These are phyloP conservation scores for Lates calcarifer DNA, from an alignment of 2,113 vertebrate species.

Conservation along the genomic window DNA sequence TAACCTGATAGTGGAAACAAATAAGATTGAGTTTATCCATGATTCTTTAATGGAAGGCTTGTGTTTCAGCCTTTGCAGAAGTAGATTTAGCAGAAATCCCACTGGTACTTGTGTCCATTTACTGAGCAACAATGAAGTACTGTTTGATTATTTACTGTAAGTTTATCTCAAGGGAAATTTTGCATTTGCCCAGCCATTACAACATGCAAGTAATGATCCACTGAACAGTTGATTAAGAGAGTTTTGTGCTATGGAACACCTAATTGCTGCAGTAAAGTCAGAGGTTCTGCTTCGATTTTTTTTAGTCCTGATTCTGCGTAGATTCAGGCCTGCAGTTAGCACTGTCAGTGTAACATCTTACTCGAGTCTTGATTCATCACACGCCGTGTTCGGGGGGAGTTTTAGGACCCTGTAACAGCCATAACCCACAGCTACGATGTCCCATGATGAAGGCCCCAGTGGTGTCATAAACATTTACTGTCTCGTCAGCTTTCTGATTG, in stretches of 20 bases:
- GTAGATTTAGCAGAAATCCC: conserved; percentile 21
- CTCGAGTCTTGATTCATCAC: conserved; percentile 6
- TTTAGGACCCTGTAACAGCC: conserved; percentile 15
- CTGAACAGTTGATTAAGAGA: not conserved
- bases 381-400: not conserved
- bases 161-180: conserved; percentile 18
- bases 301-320: not conserved
- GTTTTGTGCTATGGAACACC: not conserved
- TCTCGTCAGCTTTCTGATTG: conserved; percentile 26
- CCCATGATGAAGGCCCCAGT: not conserved
- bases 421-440: conserved; percentile 14
- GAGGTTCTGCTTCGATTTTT: not conserved
- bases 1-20: not conserved
- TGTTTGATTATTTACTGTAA: not conserved
- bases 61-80: conserved; percentile 21
- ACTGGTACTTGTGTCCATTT: conserved; percentile 8
- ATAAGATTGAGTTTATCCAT: not conserved
- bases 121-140: conserved; percentile 28
- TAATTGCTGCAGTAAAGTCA: not conserved
- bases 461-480: conserved; percentile 5
- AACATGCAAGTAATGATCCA: not conserved
- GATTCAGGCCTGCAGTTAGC: not conserved
- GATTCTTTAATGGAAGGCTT: conserved; percentile 2
- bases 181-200: not conserved
- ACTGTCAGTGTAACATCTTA: not conserved